phyloP scores from a whole-genome alignment of 2,888 invertebrate species.

The Fragum sueziense region DNA sequence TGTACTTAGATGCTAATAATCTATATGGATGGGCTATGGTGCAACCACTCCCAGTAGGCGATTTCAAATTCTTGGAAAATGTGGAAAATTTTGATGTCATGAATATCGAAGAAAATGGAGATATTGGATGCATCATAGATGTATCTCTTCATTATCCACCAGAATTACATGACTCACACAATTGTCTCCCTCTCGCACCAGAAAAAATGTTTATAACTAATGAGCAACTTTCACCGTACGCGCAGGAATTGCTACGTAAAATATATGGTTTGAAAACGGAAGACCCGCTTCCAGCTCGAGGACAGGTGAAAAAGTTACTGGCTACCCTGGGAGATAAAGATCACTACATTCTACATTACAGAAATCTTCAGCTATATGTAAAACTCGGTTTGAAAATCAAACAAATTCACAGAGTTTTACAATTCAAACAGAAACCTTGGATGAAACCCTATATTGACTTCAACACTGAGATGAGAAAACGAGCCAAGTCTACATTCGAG shows the following conservation, averaged over 20 bases:
- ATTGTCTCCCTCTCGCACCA: slow-evolving; percentile 26
- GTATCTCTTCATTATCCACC: slow-evolving; percentile 24
- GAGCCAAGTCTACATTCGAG: slow-evolving; percentile 71
- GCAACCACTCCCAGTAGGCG: slow-evolving; percentile 25
- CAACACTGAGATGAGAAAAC: slow-evolving; percentile 56
- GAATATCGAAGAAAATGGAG: slow-evolving; percentile 18
- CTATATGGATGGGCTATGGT: slow-evolving; percentile 32
- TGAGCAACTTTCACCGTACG: slow-evolving; percentile 26
- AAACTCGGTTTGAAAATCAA: slow-evolving; percentile 61
- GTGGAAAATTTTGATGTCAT: slow-evolving; percentile 25
- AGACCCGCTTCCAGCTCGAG: slow-evolving; percentile 20
- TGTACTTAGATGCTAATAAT: slow-evolving; percentile 45
- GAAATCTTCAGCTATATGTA: slow-evolving; percentile 27
- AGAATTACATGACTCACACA: slow-evolving; percentile 23
- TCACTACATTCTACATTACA: slow-evolving; percentile 25
- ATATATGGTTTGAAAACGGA: slow-evolving; percentile 8
- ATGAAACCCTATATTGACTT: slow-evolving; percentile 78
- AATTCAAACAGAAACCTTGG: slow-evolving; percentile 74
- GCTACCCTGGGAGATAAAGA: slow-evolving; percentile 26
- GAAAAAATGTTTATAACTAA: slow-evolving; percentile 13
- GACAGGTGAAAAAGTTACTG: slow-evolving; percentile 17
- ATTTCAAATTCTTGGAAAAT: slow-evolving; percentile 22
- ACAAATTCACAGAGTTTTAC: slow-evolving; percentile 72
- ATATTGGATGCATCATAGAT: slow-evolving; percentile 22
- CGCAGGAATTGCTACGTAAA: slow-evolving; percentile 20